Evolutionary conservation across 2,113 vertebrate genomes (phyloP).

Genomic region (Toxostoma redivivum): DNA sequence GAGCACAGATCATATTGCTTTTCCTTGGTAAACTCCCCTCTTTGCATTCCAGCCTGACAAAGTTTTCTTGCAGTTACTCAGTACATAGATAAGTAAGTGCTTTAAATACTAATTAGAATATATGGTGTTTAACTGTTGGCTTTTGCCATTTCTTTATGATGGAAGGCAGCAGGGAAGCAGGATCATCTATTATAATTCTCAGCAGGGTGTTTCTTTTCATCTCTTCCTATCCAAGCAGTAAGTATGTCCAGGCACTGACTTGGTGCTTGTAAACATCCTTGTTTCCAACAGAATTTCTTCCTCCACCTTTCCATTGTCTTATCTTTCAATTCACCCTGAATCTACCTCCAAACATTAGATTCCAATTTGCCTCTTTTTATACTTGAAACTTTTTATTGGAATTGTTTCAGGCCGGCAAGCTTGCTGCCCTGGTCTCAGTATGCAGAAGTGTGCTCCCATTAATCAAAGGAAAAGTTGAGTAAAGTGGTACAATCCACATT

Average conservation of each 20-base stretch:
- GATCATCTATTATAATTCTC: constrained; percentile 42
- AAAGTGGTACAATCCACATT: constrained; percentile 64
- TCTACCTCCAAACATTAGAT: constrained; percentile 54
- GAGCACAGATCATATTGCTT: background rate
- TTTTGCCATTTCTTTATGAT: constrained; percentile 29
- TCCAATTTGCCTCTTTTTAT: background rate
- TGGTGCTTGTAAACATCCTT: background rate
- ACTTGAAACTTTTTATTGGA: constrained; percentile 59
- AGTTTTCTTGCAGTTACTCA: constrained; percentile 32
- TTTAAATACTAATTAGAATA: constrained; percentile 57
- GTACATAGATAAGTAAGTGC: constrained; percentile 24
- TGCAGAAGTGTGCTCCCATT: constrained; percentile 61
- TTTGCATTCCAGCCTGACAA: constrained; percentile 28
- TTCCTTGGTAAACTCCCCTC: background rate
- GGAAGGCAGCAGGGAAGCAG: background rate
- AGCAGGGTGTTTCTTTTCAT: background rate
- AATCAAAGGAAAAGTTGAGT: constrained; percentile 73
- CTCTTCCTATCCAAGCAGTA: constrained; percentile 17
- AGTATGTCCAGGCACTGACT: background rate
- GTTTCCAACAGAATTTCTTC: background rate
- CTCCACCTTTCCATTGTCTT: constrained; percentile 42
- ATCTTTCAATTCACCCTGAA: constrained; percentile 52
- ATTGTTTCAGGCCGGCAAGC: constrained; percentile 58
- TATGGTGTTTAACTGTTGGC: constrained; percentile 24
- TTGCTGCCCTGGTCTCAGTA: constrained; percentile 14